Conservation (phyloP, 1,140 invertebrate genomes). For the Arctopsyche grandis region DNA sequence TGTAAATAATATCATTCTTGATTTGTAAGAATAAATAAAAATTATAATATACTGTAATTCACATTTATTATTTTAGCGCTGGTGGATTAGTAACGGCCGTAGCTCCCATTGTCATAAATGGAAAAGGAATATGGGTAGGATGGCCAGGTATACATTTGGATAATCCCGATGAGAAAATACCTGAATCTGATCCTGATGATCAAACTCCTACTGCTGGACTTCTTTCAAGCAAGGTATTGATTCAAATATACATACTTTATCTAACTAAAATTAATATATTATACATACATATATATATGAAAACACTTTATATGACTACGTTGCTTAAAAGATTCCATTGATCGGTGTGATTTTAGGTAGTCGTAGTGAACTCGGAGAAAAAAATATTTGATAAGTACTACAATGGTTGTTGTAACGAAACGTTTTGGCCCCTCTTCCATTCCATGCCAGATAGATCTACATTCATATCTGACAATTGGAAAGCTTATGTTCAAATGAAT, state of each 20-base stretch:
- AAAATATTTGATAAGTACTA: constrained; percentile 86
- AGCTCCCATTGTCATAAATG: constrained; percentile 86
- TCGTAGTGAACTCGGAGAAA: constrained; percentile 80
- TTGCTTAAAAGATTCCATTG: too few relatives aligned
- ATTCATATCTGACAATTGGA: constrained; percentile 84
- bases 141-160: constrained; percentile 87
- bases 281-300: too few relatives aligned
- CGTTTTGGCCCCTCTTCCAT: constrained; percentile 92
- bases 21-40: not conserved
- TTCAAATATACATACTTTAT: too few relatives aligned
- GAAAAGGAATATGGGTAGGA: constrained; percentile 88
- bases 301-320: not conserved
- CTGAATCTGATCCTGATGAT: constrained; percentile 86
- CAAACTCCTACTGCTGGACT: constrained; percentile 86
- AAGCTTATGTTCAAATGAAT: constrained; percentile 83
- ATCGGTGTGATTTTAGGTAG: constrained; percentile 78
- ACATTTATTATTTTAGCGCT: constrained; percentile 69
- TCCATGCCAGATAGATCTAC: constrained; percentile 86
- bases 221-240: constrained; percentile 77
- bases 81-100: constrained; percentile 91
- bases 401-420: constrained; percentile 92
- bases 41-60: not conserved
- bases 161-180: constrained; percentile 78
- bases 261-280: too few relatives aligned
- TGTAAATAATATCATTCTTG: not conserved